Base-by-base conservation (phyloP, 2,888 invertebrate species). In the Electrophaes corylata region DNA sequence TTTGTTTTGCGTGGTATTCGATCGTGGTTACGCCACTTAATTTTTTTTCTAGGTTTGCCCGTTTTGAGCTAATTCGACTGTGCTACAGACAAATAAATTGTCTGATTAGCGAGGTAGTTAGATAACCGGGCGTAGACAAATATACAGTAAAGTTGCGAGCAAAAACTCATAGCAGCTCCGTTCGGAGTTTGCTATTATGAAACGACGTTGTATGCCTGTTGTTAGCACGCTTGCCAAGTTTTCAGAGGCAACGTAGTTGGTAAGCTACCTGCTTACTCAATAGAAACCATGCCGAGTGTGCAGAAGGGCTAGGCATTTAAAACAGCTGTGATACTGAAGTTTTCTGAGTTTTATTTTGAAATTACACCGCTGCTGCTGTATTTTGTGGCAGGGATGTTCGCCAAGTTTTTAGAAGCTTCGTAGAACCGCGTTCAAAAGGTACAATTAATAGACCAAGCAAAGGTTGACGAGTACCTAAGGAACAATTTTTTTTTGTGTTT, bases 111-210 rank as follows among this genome's bases (percentile, higher is more conserved):
- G 26, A 35, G 29, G 26, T 4, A 40, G 11, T 10, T 14, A 35
- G 26, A 51, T 18, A 33, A 23, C 16, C 35, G 16, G 16, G 8
- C 43, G 43, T n/a, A 26, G 43, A 4, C 29, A 49, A 23, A 35
- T 4, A 35, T 41, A 46, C 12, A 33, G 29, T 23, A 31, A 18
- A 46, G 19, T 6, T 11, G 29, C 39, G n/a, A 58, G 40, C 33
- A 54, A 49, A 54, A 49, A 50, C 46, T 58, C 47, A 10, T 33
- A 54, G 46, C 40, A 45, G 39, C 40, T 35, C 14, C 53, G 49
- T 26, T 39, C 35, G 37, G 33, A 52, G 49, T 54, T 53, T 59
- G 58, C 58, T 58, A 54, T 54, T 59, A 59, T 33, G 29, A 59
- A 54, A 50, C 45, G 40, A 37, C 54, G 46, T 50, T 59, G 53